Evolutionary conservation across 2,888 invertebrate species (phyloP), one percentile per base, ranked within the genome.

Genomic region (Cacoxenus indagator): DNA sequence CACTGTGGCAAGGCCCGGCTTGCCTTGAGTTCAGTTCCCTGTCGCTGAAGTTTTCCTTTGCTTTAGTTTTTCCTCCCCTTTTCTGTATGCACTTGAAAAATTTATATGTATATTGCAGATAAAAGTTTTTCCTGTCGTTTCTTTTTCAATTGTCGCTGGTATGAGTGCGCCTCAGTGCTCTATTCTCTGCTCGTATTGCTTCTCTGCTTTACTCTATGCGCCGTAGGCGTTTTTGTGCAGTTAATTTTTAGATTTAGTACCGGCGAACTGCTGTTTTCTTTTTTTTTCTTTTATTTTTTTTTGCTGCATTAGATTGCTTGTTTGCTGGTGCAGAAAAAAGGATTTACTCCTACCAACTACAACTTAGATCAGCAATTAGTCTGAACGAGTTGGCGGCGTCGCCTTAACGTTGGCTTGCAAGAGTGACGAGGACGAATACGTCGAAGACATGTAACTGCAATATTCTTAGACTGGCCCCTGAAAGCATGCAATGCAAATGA

Each of bases 41-140:
- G n/a, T 27, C 17, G 6, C 29, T 57, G n/a, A n/a, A n/a, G 27
- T 24, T 62, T 45, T 45, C 11, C 22, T 62, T 43, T 62, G 17
- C 19, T 5, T 26, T 5, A 17, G 19, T 19, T 31, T 43, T 61
- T 22, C 43, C 27, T 29, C 9, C 19, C 61, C 11, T 55, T 22
- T 55, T 61, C 14, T 62, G 61, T 43, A 37, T 62, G 65, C 68
- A 67, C 67, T 54, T 64, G 55, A 67, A 57, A 66, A 65, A 65
- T 62, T 62, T 62, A 62, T 62, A 62, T n/a, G n/a, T n/a, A n/a
- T 62, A 62, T 62, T 62, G 61, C 61, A 62, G 61, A 62, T 62
- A 62, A 62, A 62, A 45, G 61, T 62, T 55, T 24, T 55, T 55
- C n/a, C 19, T 24, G 9, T 55, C 8, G 24, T 24, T 26, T 61